These are phyloP conservation scores for Protobothrops mucrosquamatus DNA, from an alignment of 2,113 vertebrate genomes.

Conservation along the genomic window DNA sequence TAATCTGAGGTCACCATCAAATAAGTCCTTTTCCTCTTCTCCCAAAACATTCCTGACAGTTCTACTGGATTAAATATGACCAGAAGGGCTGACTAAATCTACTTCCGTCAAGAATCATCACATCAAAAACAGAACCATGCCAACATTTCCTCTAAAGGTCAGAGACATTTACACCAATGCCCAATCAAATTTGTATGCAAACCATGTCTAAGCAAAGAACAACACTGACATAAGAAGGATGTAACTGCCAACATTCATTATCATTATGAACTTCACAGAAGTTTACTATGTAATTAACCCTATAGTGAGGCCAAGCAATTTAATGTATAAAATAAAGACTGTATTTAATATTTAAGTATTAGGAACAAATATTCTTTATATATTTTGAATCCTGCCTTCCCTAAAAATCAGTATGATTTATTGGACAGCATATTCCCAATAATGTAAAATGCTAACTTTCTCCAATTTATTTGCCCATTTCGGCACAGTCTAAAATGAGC, in stretches of 20 bases:
- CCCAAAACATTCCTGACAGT: conserved; percentile 10
- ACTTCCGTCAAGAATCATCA: conserved; percentile 14
- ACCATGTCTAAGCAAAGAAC: conserved; percentile 39
- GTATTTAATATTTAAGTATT: conserved; percentile 52
- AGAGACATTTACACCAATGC: conserved; percentile 34
- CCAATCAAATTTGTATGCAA: conserved; percentile 62
- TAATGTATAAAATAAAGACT: conserved; percentile 57
- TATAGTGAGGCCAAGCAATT: conserved; percentile 60
- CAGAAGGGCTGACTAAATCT: conserved; percentile 20
- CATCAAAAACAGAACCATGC: conserved; percentile 24
- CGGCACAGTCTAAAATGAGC: background rate
- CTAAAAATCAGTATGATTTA: background rate
- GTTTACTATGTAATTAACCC: conserved; percentile 72
- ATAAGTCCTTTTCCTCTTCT: background rate
- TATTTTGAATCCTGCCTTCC: conserved; percentile 7
- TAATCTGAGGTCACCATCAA: conserved; percentile 4
- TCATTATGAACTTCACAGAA: conserved; percentile 63
- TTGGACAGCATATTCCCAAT: background rate
- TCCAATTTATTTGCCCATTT: background rate
- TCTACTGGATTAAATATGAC: conserved; percentile 24
- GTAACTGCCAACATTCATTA: conserved; percentile 56
- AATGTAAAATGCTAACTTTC: background rate
- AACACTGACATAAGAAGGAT: conserved; percentile 34
- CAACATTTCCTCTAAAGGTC: conserved; percentile 35
- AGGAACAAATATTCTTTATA: conserved; percentile 54